phyloP scores from a whole-genome alignment of 1,140 invertebrate genomes.

The Parasteatoda tepidariorum region DNA sequence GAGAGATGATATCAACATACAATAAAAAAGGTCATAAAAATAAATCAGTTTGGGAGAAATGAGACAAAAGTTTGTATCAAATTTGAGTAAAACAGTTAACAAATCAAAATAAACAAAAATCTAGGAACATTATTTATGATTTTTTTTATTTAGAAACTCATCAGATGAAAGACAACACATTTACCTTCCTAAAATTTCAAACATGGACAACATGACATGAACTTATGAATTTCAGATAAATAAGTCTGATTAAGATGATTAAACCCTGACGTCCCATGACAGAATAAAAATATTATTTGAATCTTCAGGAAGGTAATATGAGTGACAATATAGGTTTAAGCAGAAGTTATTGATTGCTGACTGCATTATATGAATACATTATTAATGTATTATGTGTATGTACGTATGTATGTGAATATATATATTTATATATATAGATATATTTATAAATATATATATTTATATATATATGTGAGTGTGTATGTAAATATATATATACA shows the following conservation, averaged over 20 bases:
- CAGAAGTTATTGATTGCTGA: conserved; percentile 54
- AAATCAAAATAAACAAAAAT: conserved; percentile 27
- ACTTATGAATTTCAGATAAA: conserved; percentile 46
- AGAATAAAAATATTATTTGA: conserved; percentile 51
- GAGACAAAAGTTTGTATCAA: too few relatives aligned
- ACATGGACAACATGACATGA: conserved; percentile 50
- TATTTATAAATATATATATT: not conserved
- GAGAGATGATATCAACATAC: too few relatives aligned
- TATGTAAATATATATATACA: conserved; percentile 13
- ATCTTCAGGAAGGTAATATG: conserved; percentile 52
- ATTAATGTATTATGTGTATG: conserved; percentile 49
- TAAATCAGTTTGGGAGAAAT: too few relatives aligned
- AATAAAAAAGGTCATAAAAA: too few relatives aligned
- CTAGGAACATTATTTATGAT: conserved; percentile 47
- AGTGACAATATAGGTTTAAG: conserved; percentile 38
- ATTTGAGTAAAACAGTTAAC: too few relatives aligned
- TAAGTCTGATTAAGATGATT: conserved; percentile 10
- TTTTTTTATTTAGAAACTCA: conserved; percentile 21
- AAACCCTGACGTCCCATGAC: conserved; percentile 40
- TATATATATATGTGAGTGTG: conserved; percentile 12
- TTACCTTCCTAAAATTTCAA: conserved; percentile 57
- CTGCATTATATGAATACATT: conserved; percentile 53
- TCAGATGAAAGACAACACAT: conserved; percentile 39
- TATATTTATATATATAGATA: conserved; percentile 22
- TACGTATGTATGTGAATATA: conserved; percentile 28